A percentile compares a stretch with the other conserved stretches of the same genome.
phyloP scores from a whole-genome alignment of 2,888 invertebrate species.

The Timema cristinae region DNA sequence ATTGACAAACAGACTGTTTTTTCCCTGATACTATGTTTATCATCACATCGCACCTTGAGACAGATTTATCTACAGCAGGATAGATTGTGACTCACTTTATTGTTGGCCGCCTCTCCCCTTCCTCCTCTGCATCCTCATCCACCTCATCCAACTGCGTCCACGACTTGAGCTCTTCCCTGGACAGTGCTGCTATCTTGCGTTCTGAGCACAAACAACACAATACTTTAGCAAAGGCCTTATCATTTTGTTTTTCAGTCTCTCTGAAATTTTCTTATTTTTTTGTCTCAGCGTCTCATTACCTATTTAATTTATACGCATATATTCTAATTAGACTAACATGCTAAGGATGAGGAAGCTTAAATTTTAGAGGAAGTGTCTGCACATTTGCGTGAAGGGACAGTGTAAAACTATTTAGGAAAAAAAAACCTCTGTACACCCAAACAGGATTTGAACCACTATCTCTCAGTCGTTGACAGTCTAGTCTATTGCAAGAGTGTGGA shows the following conservation, averaged over 20 bases:
- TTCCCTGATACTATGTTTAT: neutral
- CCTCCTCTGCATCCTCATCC: conserved; percentile 48
- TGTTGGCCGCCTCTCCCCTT: no score
- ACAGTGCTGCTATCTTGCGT: conserved; percentile 74
- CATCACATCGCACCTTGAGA: conserved; percentile 33
- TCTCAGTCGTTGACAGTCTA: no score
- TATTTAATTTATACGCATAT: no score
- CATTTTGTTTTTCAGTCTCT: neutral
- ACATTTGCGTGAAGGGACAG: no score
- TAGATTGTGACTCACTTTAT: neutral
- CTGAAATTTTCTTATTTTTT: neutral
- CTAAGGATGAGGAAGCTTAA: neutral
- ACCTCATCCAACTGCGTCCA: conserved; percentile 55
- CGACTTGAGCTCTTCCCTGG: conserved; percentile 59
- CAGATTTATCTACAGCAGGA: neutral
- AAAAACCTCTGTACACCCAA: no score
- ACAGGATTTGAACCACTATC: no score
- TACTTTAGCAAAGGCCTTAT: conserved; percentile 10
- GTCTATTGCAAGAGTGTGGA: no score
- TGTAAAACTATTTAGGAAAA: no score
- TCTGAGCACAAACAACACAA: conserved; percentile 46
- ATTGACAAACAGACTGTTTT: neutral
- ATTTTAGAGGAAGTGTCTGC: no score
- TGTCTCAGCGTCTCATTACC: neutral
- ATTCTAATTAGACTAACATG: no score